phyloP scores from a whole-genome alignment of 64 coral and sea anemone genomes.

The Montipora foliosa region DNA sequence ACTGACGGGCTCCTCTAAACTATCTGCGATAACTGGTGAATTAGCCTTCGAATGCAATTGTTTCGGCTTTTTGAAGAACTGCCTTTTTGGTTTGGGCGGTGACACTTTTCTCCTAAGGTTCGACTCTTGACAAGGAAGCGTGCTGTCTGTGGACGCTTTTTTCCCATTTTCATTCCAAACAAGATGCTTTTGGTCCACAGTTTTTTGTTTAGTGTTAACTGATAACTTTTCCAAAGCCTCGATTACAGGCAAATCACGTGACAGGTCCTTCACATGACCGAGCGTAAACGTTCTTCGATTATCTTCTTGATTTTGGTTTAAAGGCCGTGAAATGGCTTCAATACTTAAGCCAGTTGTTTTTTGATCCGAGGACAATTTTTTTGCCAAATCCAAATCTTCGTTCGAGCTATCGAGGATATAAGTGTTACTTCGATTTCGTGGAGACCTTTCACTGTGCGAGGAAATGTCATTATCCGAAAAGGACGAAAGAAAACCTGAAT shows the following conservation, averaged over 20 bases:
- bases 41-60: slow-evolving; percentile 39
- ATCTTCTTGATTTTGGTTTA: not conserved
- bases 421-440: slow-evolving; percentile 5
- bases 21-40: slow-evolving; percentile 58
- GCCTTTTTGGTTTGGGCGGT: slow-evolving; percentile 56
- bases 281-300: slow-evolving; percentile 76
- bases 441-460: slow-evolving; percentile 7
- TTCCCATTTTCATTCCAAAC: not conserved
- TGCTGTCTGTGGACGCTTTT: not conserved
- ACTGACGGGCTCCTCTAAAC: not conserved
- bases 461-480: slow-evolving; percentile 44
- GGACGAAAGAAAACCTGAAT: slow-evolving; percentile 39
- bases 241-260: slow-evolving; percentile 68
- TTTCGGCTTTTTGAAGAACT: slow-evolving; percentile 57
- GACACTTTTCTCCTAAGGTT: slow-evolving; percentile 11
- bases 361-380: not conserved
- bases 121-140: not conserved
- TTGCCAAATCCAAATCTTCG: slow-evolving; percentile 22
- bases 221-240: slow-evolving; percentile 62
- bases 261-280: slow-evolving; percentile 52
- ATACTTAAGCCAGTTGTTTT: not conserved
- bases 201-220: not conserved
- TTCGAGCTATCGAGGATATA: slow-evolving; percentile 23
- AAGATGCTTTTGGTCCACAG: not conserved
- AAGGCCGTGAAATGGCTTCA: not conserved